Base-by-base conservation (phyloP, 1,140 invertebrate species). In the Drosophila carrolli region DNA sequence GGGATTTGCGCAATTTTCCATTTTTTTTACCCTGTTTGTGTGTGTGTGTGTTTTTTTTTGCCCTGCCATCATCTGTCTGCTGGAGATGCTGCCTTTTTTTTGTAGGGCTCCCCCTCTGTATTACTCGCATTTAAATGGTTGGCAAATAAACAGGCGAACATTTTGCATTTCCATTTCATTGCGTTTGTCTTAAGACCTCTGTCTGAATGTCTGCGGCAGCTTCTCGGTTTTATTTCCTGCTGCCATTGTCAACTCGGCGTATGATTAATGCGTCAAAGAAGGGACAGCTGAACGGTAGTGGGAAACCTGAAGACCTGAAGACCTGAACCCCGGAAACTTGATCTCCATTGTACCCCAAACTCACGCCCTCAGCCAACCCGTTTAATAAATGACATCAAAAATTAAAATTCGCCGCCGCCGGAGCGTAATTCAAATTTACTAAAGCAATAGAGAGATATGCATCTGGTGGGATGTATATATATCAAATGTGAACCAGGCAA, bases 321-420 rank as follows among this genome's bases (percentile, higher is more conserved):
- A n/a, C 13, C 6, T 4, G 46, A 23, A 10, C 13, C 46, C 46
- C n/a, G 41, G 65, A 40, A 72, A 72, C 37, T 37, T 48, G 66
- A 72, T 71, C 68, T 58, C 16, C 16, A 47, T 35, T 66, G 1
- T 32, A 32, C 55, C 9, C 6, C 11, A 16, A 19, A 11, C 11
- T 37, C 29, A 53, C 14, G 14, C 27, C 40, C 43, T 32, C 16
- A 11, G 11, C 16, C 54, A 81, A 57, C 68, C 67, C 62, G 78
- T 82, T 80, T 89, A 78, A 90, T 88, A 88, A 88, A 89, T 88
- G 84, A 81, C 65, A 88, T 80, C 79, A 84, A 80, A 89, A 88
- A 84, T 88, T 89, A 84, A 88, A 88, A 83, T 60, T 61, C 68
- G 60, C 63, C 72, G 47, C 72, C 62, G 47, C 72, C 62, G 72